Evolutionary conservation across 2,797 vertebrate genomes (phyloP).

Genomic region (Siniperca scherzeri): DNA sequence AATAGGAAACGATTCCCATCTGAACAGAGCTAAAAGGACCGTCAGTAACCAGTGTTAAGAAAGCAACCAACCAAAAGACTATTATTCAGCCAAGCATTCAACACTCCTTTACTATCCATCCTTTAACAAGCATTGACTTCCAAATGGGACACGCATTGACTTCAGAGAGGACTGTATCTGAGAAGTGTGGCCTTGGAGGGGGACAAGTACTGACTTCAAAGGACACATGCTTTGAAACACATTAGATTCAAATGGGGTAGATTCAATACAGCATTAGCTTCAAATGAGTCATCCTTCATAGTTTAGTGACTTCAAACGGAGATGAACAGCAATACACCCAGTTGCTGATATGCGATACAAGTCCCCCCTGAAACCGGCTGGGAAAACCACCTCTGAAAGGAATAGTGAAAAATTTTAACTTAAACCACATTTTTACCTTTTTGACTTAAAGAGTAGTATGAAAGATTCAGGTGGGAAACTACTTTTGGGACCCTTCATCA

Average conservation of each 20-base stretch:
- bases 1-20: constrained; percentile 19
- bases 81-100: constrained; percentile 66
- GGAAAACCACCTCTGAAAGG: background rate
- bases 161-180: constrained; percentile 73
- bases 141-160: constrained; percentile 76
- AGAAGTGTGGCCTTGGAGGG: constrained; percentile 68
- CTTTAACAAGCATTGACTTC: constrained; percentile 77
- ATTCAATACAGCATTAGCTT: constrained; percentile 78
- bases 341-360: constrained; percentile 31
- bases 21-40: constrained; percentile 31
- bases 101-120: constrained; percentile 57
- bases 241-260: constrained; percentile 74
- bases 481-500: background rate
- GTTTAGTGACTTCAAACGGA: constrained; percentile 80
- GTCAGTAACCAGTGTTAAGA: constrained; percentile 56
- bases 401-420: constrained; percentile 11
- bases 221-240: constrained; percentile 76
- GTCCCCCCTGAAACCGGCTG: constrained; percentile 6
- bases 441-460: background rate
- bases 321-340: constrained; percentile 56
- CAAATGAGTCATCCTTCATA: constrained; percentile 81
- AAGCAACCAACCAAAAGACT: constrained; percentile 59
- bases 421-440: constrained; percentile 1
- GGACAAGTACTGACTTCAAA: constrained; percentile 79
- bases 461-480: constrained; percentile 15